Evolutionary conservation across 2,888 invertebrate species (phyloP).

Genomic region (Tanypteryx hageni): DNA sequence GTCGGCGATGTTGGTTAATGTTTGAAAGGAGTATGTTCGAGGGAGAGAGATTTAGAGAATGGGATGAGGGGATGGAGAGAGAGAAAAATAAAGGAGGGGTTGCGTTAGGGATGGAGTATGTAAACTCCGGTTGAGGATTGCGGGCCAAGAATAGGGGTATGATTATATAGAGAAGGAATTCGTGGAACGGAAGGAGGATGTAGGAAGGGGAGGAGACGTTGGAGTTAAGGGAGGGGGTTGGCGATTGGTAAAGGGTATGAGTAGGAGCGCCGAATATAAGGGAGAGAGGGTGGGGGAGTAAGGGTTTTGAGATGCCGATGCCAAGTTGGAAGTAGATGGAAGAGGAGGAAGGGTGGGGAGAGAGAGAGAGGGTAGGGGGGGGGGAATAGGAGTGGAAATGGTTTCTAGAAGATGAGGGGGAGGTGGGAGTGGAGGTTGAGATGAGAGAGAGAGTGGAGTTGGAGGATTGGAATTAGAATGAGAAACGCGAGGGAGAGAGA

Average conservation of each 20-base stretch:
- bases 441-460: neutral
- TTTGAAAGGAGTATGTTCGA: neutral
- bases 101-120: constrained; percentile 17
- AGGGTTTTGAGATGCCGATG: constrained; percentile 22
- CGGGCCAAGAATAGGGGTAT: constrained; percentile 45
- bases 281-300: neutral
- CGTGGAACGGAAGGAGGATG: constrained; percentile 41
- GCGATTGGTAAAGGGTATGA: neutral
- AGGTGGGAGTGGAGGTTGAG: neutral
- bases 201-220: neutral
- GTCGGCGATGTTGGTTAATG: neutral
- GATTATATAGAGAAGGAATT: constrained; percentile 51
- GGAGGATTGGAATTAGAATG: constrained; percentile 10
- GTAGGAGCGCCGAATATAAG: neutral
- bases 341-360: neutral
- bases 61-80: neutral
- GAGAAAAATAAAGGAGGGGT: neutral
- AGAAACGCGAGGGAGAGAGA: neutral
- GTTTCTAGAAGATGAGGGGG: neutral
- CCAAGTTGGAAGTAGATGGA: constrained; percentile 10
- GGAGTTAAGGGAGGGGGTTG: no score
- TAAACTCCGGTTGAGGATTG: constrained; percentile 29
- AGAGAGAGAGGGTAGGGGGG: neutral
- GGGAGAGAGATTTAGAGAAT: neutral
- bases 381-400: neutral